These are phyloP conservation scores for Pristionchus exspectatus DNA, from an alignment of 2,888 invertebrate genomes.

Conservation along the genomic window DNA sequence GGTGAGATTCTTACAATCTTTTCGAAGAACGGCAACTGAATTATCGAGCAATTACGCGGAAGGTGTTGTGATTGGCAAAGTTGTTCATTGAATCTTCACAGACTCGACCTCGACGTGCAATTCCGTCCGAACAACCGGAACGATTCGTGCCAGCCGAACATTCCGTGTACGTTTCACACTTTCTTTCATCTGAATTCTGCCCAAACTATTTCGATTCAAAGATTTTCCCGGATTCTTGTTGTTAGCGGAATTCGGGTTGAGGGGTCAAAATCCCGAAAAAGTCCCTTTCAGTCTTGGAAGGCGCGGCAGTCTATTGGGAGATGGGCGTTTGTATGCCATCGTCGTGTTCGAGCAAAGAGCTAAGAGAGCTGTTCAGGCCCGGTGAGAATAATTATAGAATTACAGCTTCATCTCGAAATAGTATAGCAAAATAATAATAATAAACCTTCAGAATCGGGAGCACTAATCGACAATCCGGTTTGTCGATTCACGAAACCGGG, in stretches of 20 bases:
- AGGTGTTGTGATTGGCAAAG: too few relatives aligned
- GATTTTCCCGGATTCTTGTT: not conserved
- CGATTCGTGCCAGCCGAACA: not conserved
- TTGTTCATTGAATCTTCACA: not conserved
- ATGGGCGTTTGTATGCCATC: constrained; percentile 15
- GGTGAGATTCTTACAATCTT: too few relatives aligned
- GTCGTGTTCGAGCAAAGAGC: not conserved
- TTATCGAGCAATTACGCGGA: too few relatives aligned
- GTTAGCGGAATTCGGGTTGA: too few relatives aligned
- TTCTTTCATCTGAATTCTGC: not conserved
- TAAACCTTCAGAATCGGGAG: constrained; percentile 13
- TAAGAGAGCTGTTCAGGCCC: not conserved
- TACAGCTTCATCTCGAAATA: too few relatives aligned
- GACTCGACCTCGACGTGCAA: not conserved
- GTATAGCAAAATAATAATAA: too few relatives aligned
- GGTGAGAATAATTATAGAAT: too few relatives aligned
- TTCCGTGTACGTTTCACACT: not conserved
- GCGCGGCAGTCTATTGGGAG: not conserved
- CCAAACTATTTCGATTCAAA: not conserved
- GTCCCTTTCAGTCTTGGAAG: not conserved
- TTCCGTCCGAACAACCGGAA: not conserved
- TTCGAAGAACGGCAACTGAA: too few relatives aligned
- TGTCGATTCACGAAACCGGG: not conserved
- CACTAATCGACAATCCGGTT: not conserved
- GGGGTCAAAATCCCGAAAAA: too few relatives aligned